Percentiles rank a stretch among this genome's conserved stretches.
Evolutionary conservation across 64 coral and sea anemone species (phyloP).

Genomic region (Porites australiensis): DNA sequence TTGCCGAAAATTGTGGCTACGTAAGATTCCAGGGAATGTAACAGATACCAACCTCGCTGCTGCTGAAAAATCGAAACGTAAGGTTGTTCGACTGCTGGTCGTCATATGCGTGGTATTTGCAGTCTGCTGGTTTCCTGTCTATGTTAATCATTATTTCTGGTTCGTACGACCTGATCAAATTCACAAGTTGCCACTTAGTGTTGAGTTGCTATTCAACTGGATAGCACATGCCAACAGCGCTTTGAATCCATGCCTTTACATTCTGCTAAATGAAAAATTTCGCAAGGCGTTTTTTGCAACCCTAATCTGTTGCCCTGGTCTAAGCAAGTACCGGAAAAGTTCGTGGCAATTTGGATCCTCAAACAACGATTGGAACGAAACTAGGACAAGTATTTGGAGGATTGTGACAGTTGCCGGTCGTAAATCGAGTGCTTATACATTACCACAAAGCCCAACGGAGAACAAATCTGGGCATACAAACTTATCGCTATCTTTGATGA

Average conservation of each 20-base stretch:
- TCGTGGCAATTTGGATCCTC: background rate
- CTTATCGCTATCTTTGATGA: background rate
- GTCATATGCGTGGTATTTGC: constrained; percentile 51
- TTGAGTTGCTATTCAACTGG: constrained; percentile 43
- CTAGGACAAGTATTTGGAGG: background rate
- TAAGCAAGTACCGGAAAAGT: background rate
- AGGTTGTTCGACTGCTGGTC: constrained; percentile 47
- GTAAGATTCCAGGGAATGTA: constrained; percentile 67
- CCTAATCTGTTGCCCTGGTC: background rate
- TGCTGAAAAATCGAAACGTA: constrained; percentile 38
- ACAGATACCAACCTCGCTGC: constrained; percentile 29
- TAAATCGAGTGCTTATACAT: background rate
- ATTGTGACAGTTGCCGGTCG: background rate
- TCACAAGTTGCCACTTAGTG: background rate
- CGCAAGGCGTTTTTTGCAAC: constrained; percentile 1
- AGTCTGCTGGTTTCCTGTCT: constrained; percentile 64
- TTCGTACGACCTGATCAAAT: background rate
- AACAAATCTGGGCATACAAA: background rate
- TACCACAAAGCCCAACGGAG: background rate
- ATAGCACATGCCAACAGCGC: constrained; percentile 76
- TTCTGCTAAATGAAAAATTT: constrained; percentile 44
- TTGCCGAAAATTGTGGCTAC: constrained; percentile 67
- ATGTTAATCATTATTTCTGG: constrained; percentile 68
- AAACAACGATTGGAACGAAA: background rate
- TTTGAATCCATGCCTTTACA: constrained; percentile 62